These are phyloP conservation scores for Leptopilina drosophilae DNA, from an alignment of 2,888 invertebrate species.

Conservation along the genomic window DNA sequence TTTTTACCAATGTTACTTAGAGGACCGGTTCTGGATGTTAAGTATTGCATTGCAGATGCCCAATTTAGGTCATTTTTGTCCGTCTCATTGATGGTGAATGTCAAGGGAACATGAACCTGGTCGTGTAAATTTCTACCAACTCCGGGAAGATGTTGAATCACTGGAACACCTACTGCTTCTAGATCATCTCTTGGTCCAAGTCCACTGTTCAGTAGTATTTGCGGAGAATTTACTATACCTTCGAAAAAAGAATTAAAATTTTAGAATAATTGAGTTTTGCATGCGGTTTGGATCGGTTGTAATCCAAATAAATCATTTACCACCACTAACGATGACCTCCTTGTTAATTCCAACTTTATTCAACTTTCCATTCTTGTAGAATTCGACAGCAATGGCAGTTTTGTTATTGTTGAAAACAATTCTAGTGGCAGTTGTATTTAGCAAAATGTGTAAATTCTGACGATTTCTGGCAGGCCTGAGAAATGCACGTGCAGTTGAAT, in stretches of 20 bases:
- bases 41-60: constrained; percentile 6
- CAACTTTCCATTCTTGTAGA: constrained; percentile 79
- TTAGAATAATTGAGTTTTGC: no score
- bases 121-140: constrained; percentile 85
- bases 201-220: constrained; percentile 84
- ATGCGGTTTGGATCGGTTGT: no score
- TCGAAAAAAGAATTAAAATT: background rate
- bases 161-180: constrained; percentile 79
- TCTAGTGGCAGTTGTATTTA: constrained; percentile 88
- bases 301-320: constrained; percentile 50
- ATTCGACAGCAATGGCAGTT: constrained; percentile 87
- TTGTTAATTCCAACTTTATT: constrained; percentile 82
- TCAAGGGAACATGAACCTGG: constrained; percentile 81
- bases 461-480: constrained; percentile 87
- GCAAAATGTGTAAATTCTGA: constrained; percentile 88
- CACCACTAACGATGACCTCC: constrained; percentile 82
- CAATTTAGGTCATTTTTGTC: constrained; percentile 59
- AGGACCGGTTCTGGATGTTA: constrained; percentile 69
- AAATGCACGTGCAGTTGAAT: constrained; percentile 89
- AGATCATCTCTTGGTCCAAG: constrained; percentile 82
- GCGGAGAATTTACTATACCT: constrained; percentile 83
- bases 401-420: constrained; percentile 84
- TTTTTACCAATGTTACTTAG: constrained; percentile 90
- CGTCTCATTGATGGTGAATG: constrained; percentile 79
- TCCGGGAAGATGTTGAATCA: constrained; percentile 81